These are phyloP conservation scores for Gavia stellata DNA, from an alignment of 2,113 vertebrate genomes.

Conservation along the genomic window DNA sequence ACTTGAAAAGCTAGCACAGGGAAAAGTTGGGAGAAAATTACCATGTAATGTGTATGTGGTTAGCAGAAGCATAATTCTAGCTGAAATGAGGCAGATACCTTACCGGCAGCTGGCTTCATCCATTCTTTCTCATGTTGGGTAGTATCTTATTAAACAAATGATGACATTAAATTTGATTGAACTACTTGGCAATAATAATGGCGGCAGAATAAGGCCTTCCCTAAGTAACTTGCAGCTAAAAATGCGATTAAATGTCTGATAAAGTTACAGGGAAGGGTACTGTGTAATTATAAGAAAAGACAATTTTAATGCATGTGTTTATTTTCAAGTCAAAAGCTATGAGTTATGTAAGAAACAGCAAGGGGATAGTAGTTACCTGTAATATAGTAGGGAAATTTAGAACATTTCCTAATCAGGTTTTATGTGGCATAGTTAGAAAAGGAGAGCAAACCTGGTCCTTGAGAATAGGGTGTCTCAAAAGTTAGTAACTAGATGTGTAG, in stretches of 20 bases:
- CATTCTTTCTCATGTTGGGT: not conserved
- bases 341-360: not conserved
- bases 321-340: not conserved
- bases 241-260: not conserved
- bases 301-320: not conserved
- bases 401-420: not conserved
- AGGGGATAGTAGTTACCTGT: not conserved
- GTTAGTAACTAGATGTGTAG: too few species aligned
- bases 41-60: not conserved
- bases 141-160: not conserved
- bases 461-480: not conserved
- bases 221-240: not conserved
- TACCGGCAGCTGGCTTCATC: not conserved
- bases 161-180: not conserved
- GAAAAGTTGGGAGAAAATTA: slow-evolving; percentile 15
- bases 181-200: not conserved
- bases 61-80: not conserved
- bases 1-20: slow-evolving; percentile 26
- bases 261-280: not conserved
- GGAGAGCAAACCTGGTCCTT: not conserved
- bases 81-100: not conserved
- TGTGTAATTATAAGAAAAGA: not conserved
- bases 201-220: not conserved
- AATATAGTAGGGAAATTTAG: not conserved
- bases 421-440: not conserved